Evolutionary conservation across 2,888 invertebrate genomes (phyloP).

Genomic region (Scotopteryx bipunctaria): DNA sequence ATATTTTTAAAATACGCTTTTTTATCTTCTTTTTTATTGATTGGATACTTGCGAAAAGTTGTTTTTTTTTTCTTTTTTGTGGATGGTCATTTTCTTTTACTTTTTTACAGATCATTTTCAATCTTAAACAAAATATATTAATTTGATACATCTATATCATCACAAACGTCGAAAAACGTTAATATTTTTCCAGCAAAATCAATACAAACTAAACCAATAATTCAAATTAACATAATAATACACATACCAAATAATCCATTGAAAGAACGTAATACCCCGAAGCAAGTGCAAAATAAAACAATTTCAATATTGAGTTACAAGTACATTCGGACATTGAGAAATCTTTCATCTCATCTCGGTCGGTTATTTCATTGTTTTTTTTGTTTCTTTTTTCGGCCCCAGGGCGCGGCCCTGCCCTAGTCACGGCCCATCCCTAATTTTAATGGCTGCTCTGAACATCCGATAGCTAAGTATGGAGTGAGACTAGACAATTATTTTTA

Average conservation of each 20-base stretch:
- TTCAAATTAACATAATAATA: not conserved
- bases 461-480: slow-evolving; percentile 70
- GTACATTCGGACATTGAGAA: slow-evolving; percentile 74
- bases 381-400: slow-evolving; percentile 62
- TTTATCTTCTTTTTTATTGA: slow-evolving; percentile 26
- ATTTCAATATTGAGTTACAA: slow-evolving; percentile 74
- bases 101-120: not conserved
- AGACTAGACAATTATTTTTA: slow-evolving; percentile 37
- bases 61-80: not conserved
- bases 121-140: too few species aligned
- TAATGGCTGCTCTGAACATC: slow-evolving; percentile 82
- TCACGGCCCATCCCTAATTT: slow-evolving; percentile 82
- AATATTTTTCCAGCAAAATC: not conserved
- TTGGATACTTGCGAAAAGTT: not conserved
- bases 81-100: too few species aligned
- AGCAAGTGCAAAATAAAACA: slow-evolving; percentile 41
- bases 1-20: slow-evolving; percentile 46
- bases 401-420: slow-evolving; percentile 74
- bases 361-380: slow-evolving; percentile 71
- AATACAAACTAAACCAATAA: not conserved
- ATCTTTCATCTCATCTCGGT: slow-evolving; percentile 78
- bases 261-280: slow-evolving; percentile 17
- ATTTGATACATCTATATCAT: too few species aligned
- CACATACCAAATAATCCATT: slow-evolving; percentile 10
- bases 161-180: not conserved